Percentiles rank a stretch among this genome's conserved stretches.
These are phyloP conservation scores for Spialia ferax DNA, from an alignment of 2,888 invertebrate species.

Conservation along the genomic window DNA sequence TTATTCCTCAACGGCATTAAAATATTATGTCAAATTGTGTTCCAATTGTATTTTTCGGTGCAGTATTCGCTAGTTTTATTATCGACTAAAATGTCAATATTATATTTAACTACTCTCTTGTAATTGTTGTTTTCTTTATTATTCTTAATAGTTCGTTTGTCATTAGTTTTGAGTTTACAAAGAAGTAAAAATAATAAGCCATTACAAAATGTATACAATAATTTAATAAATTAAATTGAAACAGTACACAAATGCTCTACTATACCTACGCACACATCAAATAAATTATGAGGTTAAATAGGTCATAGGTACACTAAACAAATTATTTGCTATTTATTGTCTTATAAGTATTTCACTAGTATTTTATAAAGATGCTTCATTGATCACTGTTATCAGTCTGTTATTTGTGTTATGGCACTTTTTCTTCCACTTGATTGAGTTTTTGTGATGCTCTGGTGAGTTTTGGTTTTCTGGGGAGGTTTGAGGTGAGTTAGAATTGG, in stretches of 20 bases:
- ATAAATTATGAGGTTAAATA: slow-evolving; percentile 86
- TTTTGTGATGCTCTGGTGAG: slow-evolving; percentile 73
- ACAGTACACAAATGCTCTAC: slow-evolving; percentile 80
- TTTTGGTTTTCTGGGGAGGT: slow-evolving; percentile 61
- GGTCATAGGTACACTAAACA: slow-evolving; percentile 69
- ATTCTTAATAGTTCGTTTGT: no score
- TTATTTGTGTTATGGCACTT: slow-evolving; percentile 86
- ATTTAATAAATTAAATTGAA: slow-evolving; percentile 83
- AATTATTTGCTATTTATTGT: slow-evolving; percentile 75
- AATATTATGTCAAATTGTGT: slow-evolving; percentile 55
- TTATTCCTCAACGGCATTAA: slow-evolving; percentile 77
- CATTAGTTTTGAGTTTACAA: neutral
- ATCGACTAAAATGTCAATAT: slow-evolving; percentile 64
- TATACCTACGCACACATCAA: slow-evolving; percentile 81
- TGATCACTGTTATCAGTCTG: slow-evolving; percentile 92
- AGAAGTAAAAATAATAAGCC: slow-evolving; percentile 6
- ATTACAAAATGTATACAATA: slow-evolving; percentile 53
- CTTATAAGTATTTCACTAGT: slow-evolving; percentile 66
- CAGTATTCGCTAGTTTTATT: slow-evolving; percentile 66
- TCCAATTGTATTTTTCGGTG: slow-evolving; percentile 62
- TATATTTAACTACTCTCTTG: slow-evolving; percentile 75
- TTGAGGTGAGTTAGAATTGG: slow-evolving; percentile 65
- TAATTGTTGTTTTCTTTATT: slow-evolving; percentile 58
- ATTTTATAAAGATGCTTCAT: slow-evolving; percentile 89
- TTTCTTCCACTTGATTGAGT: slow-evolving; percentile 79